Percentiles rank a stretch among this genome's conserved stretches.
Evolutionary conservation across 2,113 vertebrate species (phyloP).

Genomic region (Thalassoma bifasciatum): DNA sequence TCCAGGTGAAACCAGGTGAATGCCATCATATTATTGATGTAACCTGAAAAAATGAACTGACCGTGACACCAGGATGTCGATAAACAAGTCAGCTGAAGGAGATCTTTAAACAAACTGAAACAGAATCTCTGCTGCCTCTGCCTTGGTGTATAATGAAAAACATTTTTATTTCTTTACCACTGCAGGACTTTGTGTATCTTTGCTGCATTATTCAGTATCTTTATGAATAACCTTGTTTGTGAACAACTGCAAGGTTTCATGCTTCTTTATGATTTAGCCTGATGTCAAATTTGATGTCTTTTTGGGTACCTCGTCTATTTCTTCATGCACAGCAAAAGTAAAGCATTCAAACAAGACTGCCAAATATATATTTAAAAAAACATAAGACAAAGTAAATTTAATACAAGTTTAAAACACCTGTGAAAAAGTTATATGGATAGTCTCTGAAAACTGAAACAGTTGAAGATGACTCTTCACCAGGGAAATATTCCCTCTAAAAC

Average conservation of each 20-base stretch:
- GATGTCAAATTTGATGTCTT: not conserved
- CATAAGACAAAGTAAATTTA: not conserved
- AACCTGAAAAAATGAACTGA: not conserved
- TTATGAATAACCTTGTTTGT: not conserved
- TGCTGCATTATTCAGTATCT: not conserved
- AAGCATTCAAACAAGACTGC: not conserved
- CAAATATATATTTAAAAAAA: too few species aligned
- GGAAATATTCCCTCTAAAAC: not conserved
- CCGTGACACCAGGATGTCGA: too few species aligned
- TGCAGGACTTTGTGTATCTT: too few species aligned
- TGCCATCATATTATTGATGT: constrained; percentile 40
- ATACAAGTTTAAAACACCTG: not conserved
- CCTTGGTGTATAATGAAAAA: not conserved
- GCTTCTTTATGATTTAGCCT: not conserved
- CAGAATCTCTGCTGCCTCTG: not conserved
- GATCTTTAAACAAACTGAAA: too few species aligned
- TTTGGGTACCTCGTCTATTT: not conserved
- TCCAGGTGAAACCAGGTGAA: constrained; percentile 20
- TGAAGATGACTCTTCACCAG: not conserved
- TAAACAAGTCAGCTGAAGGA: too few species aligned
- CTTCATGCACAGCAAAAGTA: not conserved
- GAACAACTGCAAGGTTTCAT: not conserved
- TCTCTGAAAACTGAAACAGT: too few species aligned
- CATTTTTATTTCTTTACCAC: too few species aligned
- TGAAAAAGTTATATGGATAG: too few species aligned